A percentile compares a stretch with the other conserved stretches of the same genome.
Evolutionary conservation across 2,113 vertebrate genomes (phyloP).

Genomic region (Eretmochelys imbricata): DNA sequence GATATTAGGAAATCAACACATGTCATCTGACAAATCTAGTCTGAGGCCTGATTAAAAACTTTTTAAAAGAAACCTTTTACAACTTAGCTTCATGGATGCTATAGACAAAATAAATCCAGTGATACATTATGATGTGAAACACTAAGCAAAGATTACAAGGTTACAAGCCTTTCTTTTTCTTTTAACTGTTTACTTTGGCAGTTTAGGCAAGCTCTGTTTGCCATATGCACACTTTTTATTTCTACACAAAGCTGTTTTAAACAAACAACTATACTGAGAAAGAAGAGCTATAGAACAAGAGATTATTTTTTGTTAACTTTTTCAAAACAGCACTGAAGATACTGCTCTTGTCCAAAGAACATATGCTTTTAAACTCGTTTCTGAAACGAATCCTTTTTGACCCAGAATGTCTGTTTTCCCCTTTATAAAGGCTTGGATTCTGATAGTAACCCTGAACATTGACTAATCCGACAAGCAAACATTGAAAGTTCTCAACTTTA

Average conservation of each 20-base stretch:
- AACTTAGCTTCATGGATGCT: neutral
- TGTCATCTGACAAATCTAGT: neutral
- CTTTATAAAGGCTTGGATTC: neutral
- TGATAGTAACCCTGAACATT: neutral
- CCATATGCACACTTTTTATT: neutral
- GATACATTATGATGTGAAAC: neutral
- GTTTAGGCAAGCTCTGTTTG: neutral
- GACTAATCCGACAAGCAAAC: neutral
- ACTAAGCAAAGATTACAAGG: neutral
- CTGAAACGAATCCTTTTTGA: neutral
- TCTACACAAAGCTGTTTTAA: too few relatives aligned
- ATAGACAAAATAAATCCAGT: neutral
- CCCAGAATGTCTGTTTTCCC: neutral
- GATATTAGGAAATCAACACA: neutral
- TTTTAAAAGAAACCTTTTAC: neutral
- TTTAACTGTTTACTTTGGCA: neutral
- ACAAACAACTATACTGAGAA: neutral
- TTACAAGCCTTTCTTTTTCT: neutral
- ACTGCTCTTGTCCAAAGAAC: neutral
- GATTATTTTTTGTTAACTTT: neutral
- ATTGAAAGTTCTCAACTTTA: neutral
- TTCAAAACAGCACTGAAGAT: neutral
- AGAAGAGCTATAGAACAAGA: neutral
- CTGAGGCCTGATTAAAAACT: neutral
- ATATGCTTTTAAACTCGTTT: neutral